These are phyloP conservation scores for Micrasema longulum DNA, from an alignment of 1,140 invertebrate genomes.

Conservation along the genomic window DNA sequence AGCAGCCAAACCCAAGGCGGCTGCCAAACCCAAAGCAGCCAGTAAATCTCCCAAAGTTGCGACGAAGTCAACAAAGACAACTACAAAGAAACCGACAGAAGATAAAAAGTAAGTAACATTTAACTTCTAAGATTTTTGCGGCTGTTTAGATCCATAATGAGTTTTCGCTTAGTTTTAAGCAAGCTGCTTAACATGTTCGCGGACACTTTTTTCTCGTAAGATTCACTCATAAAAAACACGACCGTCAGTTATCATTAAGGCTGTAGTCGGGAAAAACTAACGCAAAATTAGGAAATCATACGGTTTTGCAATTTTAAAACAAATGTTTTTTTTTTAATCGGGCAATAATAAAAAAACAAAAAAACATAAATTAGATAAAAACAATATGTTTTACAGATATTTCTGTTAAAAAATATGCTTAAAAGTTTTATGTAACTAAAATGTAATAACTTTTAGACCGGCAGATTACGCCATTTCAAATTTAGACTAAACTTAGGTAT, in stretches of 20 bases:
- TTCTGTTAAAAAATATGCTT: too few species aligned
- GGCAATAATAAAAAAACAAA: too few species aligned
- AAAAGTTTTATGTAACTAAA: too few species aligned
- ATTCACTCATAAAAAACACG: neutral
- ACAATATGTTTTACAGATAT: too few species aligned
- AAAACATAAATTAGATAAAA: too few species aligned
- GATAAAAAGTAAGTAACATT: conserved; percentile 9
- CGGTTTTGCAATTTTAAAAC: too few species aligned
- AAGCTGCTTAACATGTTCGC: neutral
- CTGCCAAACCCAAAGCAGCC: conserved; percentile 21
- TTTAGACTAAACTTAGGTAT: too few species aligned
- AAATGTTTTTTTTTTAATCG: too few species aligned
- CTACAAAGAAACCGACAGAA: neutral
- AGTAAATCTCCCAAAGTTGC: neutral
- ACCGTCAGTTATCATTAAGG: neutral
- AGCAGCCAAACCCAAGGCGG: conserved; percentile 7
- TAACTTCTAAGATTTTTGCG: neutral
- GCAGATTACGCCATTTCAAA: too few species aligned
- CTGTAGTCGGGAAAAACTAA: neutral
- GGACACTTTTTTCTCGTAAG: neutral
- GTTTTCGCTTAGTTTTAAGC: neutral
- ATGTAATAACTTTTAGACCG: too few species aligned
- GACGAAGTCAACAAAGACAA: neutral
- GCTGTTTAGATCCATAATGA: neutral
- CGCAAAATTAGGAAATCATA: too few species aligned